Evolutionary conservation across 2,797 vertebrate species (phyloP), one percentile per base, ranked within the genome.

Genomic region (Falco berigora): DNA sequence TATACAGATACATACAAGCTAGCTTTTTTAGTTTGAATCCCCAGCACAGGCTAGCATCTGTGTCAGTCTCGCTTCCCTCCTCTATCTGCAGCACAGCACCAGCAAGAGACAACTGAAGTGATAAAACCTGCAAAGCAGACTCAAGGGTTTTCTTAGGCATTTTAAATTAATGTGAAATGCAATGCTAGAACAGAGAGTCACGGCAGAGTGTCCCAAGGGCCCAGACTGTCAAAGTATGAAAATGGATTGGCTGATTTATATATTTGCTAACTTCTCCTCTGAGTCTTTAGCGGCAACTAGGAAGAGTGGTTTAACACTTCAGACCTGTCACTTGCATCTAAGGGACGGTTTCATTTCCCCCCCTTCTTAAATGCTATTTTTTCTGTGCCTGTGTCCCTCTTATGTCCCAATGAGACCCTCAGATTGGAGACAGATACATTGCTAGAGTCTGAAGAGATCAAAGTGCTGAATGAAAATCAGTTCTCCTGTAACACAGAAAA

Each of bases 161-260:
- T 88, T 92, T 72, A 93, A 94, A 95, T 93, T 53, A 88, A 83
- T 32, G 68, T 71, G 86, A 80, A 94, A 77, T 38, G 78, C 72
- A 53, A 8, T 0, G 2, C 78, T 28, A 36, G 78, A 86, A 83
- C 58, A 75, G 59, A 78, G 84, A 92, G 78, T 80, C 86, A 81
- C 14, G 2, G 86, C 81, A 91, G 36, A 79, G 68, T 9, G 42
- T 93, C 88, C 80, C 93, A 83, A 59, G 86, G 68, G 88, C 68
- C 64, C 53, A 58, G 71, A 22, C 68, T 85, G 83, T 56, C 94
- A 72, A 62, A 93, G 81, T 59, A 92, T 30, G 53, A 94, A 92
- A 96, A 96, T 86, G 78, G 84, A 88, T 74, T 80, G 77, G 59
- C 46, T 93, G 92, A 94, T 95, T 86, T 97, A 80, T 85, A 1